Percentiles rank a stretch among this genome's conserved stretches.
phyloP scores from a whole-genome alignment of 2,888 invertebrate species.

The Encarsia formosa region DNA sequence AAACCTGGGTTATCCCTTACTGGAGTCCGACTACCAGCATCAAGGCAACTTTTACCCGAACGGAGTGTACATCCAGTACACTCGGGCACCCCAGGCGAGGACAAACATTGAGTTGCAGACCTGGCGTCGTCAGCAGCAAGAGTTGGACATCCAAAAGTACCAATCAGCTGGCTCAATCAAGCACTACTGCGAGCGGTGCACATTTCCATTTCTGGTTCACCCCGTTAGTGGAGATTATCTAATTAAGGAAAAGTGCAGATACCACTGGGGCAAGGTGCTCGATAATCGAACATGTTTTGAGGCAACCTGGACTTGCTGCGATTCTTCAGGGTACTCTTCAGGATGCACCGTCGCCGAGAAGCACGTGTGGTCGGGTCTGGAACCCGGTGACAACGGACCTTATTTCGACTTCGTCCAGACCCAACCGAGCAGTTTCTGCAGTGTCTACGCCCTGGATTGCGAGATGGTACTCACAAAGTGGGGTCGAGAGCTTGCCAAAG shows the following conservation, averaged over 20 bases:
- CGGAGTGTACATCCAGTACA: too few relatives aligned
- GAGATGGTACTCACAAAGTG: constrained; percentile 93
- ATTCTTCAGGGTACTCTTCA: constrained; percentile 49
- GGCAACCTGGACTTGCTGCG: constrained; percentile 68
- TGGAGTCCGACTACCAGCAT: too few relatives aligned
- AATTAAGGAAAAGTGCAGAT: constrained; percentile 66
- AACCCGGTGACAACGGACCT: constrained; percentile 70
- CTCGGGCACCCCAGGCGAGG: too few relatives aligned
- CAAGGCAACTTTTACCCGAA: too few relatives aligned
- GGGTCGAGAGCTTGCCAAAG: constrained; percentile 82
- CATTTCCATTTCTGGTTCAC: constrained; percentile 66
- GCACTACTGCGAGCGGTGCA: constrained; percentile 70
- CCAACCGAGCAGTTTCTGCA: constrained; percentile 46
- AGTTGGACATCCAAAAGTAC: too few relatives aligned
- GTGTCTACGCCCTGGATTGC: constrained; percentile 85
- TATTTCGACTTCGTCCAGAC: constrained; percentile 66
- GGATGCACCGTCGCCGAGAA: constrained; percentile 65
- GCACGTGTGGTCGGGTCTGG: constrained; percentile 77
- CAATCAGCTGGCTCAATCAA: constrained; percentile 15
- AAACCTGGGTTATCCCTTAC: too few relatives aligned
- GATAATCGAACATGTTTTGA: constrained; percentile 37
- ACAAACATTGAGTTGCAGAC: too few relatives aligned
- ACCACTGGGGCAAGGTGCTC: constrained; percentile 82
- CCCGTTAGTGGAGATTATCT: constrained; percentile 64
- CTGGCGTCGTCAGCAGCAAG: too few relatives aligned